Percentiles rank a stretch among this genome's conserved stretches.
These are phyloP conservation scores for Acronicta alni DNA, from an alignment of 2,888 invertebrate species.

Conservation along the genomic window DNA sequence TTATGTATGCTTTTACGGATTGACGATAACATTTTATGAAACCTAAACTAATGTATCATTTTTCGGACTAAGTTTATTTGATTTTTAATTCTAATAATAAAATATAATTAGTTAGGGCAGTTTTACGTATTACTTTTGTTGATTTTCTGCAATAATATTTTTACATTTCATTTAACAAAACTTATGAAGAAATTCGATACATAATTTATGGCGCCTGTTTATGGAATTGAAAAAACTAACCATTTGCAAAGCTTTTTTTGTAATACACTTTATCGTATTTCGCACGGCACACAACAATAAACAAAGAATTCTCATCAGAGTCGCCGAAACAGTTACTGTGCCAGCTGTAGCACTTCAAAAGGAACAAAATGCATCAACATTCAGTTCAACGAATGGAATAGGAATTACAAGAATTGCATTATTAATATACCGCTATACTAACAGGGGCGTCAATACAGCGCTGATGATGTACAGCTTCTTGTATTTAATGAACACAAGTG, in stretches of 20 bases:
- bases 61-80: too few species aligned
- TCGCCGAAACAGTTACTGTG: slow-evolving; percentile 58
- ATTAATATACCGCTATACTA: slow-evolving; percentile 38
- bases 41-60: too few species aligned
- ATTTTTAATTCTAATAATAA: too few species aligned
- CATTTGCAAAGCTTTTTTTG: slow-evolving; percentile 43
- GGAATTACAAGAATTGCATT: slow-evolving; percentile 47
- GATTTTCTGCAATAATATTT: too few species aligned
- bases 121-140: too few species aligned
- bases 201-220: too few species aligned
- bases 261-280: slow-evolving; percentile 61
- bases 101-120: too few species aligned
- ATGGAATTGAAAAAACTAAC: too few species aligned
- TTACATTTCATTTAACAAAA: too few species aligned
- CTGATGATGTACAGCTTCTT: slow-evolving; percentile 41
- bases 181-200: too few species aligned
- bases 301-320: slow-evolving; percentile 74
- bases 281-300: slow-evolving; percentile 68
- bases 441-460: slow-evolving; percentile 24
- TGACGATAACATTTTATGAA: too few species aligned
- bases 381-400: slow-evolving; percentile 51
- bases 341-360: slow-evolving; percentile 69
- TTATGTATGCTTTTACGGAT: slow-evolving; percentile 30
- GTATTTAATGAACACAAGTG: slow-evolving; percentile 67
- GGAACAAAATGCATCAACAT: slow-evolving; percentile 59